A percentile compares a stretch with the other conserved stretches of the same genome.
phyloP scores from a whole-genome alignment of 2,797 vertebrate species.

The Helarctos malayanus region DNA sequence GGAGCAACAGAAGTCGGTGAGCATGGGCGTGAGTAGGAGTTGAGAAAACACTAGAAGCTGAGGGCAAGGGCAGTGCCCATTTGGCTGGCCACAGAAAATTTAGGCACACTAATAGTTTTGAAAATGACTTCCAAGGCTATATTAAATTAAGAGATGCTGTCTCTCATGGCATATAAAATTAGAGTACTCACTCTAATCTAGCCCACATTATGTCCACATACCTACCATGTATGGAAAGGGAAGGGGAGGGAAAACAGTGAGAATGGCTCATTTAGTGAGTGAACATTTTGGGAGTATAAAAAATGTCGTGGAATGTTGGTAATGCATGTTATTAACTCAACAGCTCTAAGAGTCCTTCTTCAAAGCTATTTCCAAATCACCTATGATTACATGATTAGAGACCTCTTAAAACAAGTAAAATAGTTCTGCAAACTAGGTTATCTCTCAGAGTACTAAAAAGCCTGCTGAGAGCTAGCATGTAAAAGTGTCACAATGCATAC shows the following conservation, averaged over 20 bases:
- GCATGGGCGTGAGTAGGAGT: background rate
- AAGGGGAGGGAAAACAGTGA: background rate
- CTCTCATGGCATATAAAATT: constrained; percentile 64
- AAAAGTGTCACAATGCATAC: constrained; percentile 67
- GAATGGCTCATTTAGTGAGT: constrained; percentile 61
- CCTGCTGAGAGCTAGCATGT: constrained; percentile 68
- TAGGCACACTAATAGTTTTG: background rate
- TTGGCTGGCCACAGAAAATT: constrained; percentile 46
- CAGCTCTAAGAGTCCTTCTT: constrained; percentile 76
- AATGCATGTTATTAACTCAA: constrained; percentile 78
- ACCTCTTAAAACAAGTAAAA: constrained; percentile 80
- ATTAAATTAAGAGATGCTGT: constrained; percentile 31
- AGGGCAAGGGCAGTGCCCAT: background rate
- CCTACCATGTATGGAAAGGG: background rate
- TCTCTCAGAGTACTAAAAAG: constrained; percentile 75
- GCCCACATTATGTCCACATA: constrained; percentile 42
- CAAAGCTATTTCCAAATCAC: constrained; percentile 75
- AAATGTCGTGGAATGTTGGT: constrained; percentile 74
- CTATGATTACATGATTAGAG: constrained; percentile 74
- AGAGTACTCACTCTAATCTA: constrained; percentile 63
- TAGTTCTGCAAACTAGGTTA: constrained; percentile 77
- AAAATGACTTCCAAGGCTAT: constrained; percentile 35
- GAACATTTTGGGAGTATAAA: constrained; percentile 70
- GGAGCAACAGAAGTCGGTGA: constrained; percentile 14
- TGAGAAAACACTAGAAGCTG: background rate